Conservation (phyloP, 2,888 invertebrate genomes). For the Palloptera scutellata region DNA sequence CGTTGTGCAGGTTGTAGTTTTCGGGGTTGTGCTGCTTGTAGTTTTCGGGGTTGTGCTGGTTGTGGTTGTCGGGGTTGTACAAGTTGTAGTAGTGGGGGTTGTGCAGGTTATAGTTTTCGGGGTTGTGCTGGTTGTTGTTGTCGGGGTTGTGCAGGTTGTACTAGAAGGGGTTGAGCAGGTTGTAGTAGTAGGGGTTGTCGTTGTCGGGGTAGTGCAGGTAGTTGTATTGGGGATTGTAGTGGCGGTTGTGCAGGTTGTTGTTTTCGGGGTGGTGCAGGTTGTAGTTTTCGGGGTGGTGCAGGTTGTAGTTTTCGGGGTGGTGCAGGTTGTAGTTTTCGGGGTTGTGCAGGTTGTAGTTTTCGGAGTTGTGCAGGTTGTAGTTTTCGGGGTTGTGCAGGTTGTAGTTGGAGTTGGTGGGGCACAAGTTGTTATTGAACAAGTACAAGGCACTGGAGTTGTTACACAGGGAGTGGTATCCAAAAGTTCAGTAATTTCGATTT, state of each 20-base stretch:
- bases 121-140: constrained; percentile 3
- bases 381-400: background rate
- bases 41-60: background rate
- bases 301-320: background rate
- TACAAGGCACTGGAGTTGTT: background rate
- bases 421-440: background rate
- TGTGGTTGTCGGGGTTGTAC: background rate
- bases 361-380: background rate
- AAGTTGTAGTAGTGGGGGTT: background rate
- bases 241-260: constrained; percentile 3
- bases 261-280: background rate
- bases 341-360: background rate
- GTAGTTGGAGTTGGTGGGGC: background rate
- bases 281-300: background rate
- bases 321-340: background rate
- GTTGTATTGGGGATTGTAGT: background rate
- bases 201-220: background rate
- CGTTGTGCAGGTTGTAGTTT: background rate
- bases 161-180: background rate
- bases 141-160: background rate
- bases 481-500: background rate
- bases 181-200: constrained; percentile 1
- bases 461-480: background rate
- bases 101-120: background rate
- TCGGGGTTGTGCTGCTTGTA: background rate